Base-by-base conservation (phyloP, 92 coral and sea anemone genomes). In the Epizoanthus illoricatus region DNA sequence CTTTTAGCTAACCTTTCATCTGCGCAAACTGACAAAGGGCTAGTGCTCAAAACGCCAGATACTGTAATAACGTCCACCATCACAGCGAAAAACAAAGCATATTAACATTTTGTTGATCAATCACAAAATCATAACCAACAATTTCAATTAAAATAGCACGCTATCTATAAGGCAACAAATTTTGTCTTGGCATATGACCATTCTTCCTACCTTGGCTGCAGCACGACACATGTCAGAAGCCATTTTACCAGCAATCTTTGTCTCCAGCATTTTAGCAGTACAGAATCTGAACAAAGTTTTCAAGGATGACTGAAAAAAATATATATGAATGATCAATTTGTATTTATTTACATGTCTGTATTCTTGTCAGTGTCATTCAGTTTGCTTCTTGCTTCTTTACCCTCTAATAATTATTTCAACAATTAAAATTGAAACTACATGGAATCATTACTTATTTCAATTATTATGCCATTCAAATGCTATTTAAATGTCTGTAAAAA, bases 141-240 rank as follows among this genome's bases (percentile, higher is more conserved):
- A 8, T 2, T 13, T 28, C 0, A 28, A 28, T 28, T 28, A 28
- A 1, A 28, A 28, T 28, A 28, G 33, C 33, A 28, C 33, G 33
- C 33, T 28, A 28, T 28, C 33, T 28, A 28, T 28, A 28, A 28
- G 33, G 1, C 33, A 28, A 17, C 64, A 23, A 18, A 58, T 5
- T 39, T 57, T 18, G 21, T 47, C 42, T 39, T 19, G 52, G 33
- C 5, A 0, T 79, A 6, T 39, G 39, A 10, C 62, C 12, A 63
- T 17, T 28, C 18, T n/a, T 10, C 84, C 23, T 12, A 95, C 99
- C 99, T 93, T 90, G 18, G 99, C 94, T 23, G 99, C 99, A 64
- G 99, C 99, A 66, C 99, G 87, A 86, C 98, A 93, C 92, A 96
- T 93, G 74, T 96, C 99, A 7, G 99, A 88, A 28, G 97, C 99